These are phyloP conservation scores for Syrista parreyssii DNA, from an alignment of 2,888 invertebrate genomes.

Conservation along the genomic window DNA sequence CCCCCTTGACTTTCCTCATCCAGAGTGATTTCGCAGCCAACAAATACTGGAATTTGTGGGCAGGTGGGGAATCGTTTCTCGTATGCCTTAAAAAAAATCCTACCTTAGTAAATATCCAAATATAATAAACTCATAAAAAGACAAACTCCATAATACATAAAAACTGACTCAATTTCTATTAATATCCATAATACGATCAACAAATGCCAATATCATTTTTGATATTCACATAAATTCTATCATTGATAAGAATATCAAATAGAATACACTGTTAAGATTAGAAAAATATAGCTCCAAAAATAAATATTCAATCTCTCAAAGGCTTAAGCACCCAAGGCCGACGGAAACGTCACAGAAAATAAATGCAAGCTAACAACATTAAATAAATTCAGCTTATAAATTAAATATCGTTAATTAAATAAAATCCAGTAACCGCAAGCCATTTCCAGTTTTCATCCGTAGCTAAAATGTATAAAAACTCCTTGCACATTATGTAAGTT, in stretches of 20 bases:
- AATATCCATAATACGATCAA: neutral
- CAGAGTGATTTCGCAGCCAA: conserved; percentile 84
- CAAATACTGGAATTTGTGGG: conserved; percentile 93
- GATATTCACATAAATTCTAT: neutral
- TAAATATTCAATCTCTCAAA: neutral
- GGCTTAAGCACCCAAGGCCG: neutral
- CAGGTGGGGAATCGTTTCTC: conserved; percentile 93
- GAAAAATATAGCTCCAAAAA: neutral
- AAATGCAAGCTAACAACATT: neutral
- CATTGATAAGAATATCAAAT: neutral
- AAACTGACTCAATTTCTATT: neutral
- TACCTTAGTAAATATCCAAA: neutral
- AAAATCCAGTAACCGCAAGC: neutral
- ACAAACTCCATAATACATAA: neutral
- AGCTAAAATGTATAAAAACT: neutral
- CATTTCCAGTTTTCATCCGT: neutral
- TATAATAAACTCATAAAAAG: neutral
- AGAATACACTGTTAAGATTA: neutral
- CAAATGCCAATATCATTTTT: too few relatives aligned
- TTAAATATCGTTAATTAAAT: neutral
- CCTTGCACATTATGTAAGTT: neutral
- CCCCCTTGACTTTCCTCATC: conserved; percentile 84
- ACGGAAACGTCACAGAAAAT: neutral
- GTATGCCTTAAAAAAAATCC: conserved; percentile 77
- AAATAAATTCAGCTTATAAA: neutral